A percentile compares a stretch with the other conserved stretches of the same genome.
Evolutionary conservation across 2,888 invertebrate species (phyloP).

Genomic region (Synanthedon tipuliformis): DNA sequence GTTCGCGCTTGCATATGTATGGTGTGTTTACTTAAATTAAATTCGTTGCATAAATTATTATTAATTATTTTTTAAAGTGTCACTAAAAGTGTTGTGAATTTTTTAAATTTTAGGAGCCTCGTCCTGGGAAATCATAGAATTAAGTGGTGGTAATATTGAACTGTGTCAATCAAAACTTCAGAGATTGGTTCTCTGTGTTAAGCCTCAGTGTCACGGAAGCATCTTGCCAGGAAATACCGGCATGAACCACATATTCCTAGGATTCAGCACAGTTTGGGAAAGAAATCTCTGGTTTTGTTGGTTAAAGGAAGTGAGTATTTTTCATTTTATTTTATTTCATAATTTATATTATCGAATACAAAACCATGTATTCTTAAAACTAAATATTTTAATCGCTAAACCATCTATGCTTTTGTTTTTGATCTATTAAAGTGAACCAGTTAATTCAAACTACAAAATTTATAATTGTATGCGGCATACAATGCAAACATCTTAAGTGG

Average conservation of each 20-base stretch:
- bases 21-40: conserved; percentile 24
- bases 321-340: no score
- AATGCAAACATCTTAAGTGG: no score
- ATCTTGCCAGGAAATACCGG: conserved; percentile 31
- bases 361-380: no score
- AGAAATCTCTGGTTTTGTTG: conserved; percentile 75
- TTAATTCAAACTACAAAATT: no score
- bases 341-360: no score
- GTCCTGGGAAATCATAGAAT: conserved; percentile 54
- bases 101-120: conserved; percentile 30
- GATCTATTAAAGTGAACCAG: no score
- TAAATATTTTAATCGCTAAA: no score
- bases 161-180: conserved; percentile 56
- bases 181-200: conserved; percentile 53
- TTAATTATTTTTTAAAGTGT: neutral
- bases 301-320: conserved; percentile 64
- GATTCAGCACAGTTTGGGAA: conserved; percentile 75
- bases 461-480: no score
- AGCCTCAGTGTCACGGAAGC: conserved; percentile 47
- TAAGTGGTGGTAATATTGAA: conserved; percentile 56
- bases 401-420: no score
- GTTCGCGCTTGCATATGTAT: conserved; percentile 71
- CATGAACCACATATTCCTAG: conserved; percentile 71
- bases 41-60: conserved; percentile 10
- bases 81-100: neutral